phyloP scores from a whole-genome alignment of 2,888 invertebrate species.

The Frankliniella intonsa region DNA sequence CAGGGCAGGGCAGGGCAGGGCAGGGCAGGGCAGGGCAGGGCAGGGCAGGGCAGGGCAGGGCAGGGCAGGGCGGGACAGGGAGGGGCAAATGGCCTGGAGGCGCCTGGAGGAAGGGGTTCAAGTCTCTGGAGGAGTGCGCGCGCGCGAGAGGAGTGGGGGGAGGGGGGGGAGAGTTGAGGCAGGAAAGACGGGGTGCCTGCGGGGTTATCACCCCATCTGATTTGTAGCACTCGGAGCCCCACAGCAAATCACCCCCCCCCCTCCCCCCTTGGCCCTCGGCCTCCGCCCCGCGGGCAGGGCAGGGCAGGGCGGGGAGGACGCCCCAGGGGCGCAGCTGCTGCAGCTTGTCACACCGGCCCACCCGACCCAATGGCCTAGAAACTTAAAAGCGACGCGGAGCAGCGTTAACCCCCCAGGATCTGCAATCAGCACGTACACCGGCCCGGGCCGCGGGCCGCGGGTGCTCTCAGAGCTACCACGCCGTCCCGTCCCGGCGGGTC shows the following conservation, averaged over 20 bases:
- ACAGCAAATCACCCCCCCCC: not conserved
- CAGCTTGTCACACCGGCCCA: too few species aligned
- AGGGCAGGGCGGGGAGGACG: too few species aligned
- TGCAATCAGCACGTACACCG: too few species aligned
- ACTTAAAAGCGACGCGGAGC: too few species aligned
- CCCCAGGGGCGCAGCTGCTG: too few species aligned
- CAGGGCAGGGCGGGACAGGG: not conserved
- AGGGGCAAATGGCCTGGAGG: not conserved
- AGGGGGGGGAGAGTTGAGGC: not conserved
- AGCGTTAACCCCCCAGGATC: too few species aligned
- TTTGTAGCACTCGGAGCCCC: slow-evolving; percentile 1
- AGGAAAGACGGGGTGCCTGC: not conserved
- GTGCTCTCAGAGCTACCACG: too few species aligned
- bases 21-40: not conserved
- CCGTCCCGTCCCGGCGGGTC: too few species aligned
- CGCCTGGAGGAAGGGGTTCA: not conserved
- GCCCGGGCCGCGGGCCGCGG: too few species aligned
- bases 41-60: not conserved
- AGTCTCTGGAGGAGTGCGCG: not conserved
- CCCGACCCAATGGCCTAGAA: too few species aligned
- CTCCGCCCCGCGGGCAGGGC: not conserved
- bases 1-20: not conserved
- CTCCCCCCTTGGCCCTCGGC: not conserved
- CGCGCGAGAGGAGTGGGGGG: not conserved
- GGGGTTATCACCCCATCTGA: slow-evolving; percentile 26